Base-by-base conservation (phyloP, 2,113 vertebrate genomes). In the Donacobius atricapilla region DNA sequence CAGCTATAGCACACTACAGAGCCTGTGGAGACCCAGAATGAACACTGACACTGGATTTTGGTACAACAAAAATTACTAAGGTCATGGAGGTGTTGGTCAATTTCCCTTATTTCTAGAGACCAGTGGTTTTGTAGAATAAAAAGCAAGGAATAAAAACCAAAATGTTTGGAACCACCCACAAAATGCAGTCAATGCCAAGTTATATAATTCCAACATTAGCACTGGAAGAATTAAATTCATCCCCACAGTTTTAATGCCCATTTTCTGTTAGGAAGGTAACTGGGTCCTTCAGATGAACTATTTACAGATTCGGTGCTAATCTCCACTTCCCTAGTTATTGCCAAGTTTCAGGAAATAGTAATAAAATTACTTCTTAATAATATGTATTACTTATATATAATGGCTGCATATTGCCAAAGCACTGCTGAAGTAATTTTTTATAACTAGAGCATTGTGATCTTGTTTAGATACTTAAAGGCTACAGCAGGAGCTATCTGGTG, bases 1-100 rank as follows among this genome's bases (percentile, higher is more conserved):
- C 23, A 48, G 71, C 39, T 66, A 0, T 15, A 39, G 17, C 58
- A 39, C 48, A 19, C 18, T 11, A 28, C 0, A 0, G 39, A 33
- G n/a, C 47, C 39, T 57, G 33, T 20, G 12, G 14, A 40, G 22
- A 58, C 11, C 37, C 40, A 27, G 24, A 7, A 24, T 16, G 44
- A 39, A 14, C 2, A 3, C 25, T 77, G 48, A 35, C 28, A 61
- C 11, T 8, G 33, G 33, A 23, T 35, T 83, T 80, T 80, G 18
- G n/a, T 50, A 4, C 42, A 13, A 22, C 23, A 39, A 2, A 63
- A 58, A 35, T 35, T 19, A 14, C 3, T 56, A 14, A 56, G 30
- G 35, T 57, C 20, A 20, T 45, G 31, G 20, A 37, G 13, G 8
- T 37, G 15, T 27, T 54, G 39, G 42, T 14, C 4, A 19, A 25